phyloP scores from a whole-genome alignment of 1,140 invertebrate species.

The Apis dorsata region DNA sequence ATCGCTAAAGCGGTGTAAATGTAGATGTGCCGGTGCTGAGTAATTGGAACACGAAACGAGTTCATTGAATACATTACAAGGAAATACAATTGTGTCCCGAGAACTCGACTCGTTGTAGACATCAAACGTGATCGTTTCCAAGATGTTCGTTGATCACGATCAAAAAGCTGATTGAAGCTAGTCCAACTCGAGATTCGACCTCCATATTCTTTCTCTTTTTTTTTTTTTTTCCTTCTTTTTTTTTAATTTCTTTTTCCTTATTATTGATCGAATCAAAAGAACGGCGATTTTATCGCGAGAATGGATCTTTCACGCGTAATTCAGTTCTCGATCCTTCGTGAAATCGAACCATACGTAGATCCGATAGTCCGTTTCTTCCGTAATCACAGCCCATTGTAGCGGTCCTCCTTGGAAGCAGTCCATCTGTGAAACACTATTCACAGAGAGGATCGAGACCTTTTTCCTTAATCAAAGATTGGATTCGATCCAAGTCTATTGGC shows the following conservation, averaged over 20 bases:
- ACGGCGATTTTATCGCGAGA: background rate
- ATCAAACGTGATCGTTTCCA: background rate
- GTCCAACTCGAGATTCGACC: background rate
- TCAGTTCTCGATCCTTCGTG: background rate
- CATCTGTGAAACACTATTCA: slow-evolving; percentile 28
- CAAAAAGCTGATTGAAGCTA: background rate
- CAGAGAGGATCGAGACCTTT: slow-evolving; percentile 19
- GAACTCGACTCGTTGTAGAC: background rate
- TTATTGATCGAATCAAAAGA: background rate
- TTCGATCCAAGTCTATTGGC: slow-evolving; percentile 29
- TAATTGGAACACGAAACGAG: slow-evolving; percentile 26
- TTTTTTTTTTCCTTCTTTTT: background rate
- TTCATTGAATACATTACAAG: slow-evolving; percentile 13
- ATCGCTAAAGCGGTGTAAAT: background rate
- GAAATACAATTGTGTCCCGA: background rate
- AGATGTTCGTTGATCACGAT: slow-evolving; percentile 1
- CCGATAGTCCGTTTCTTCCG: background rate
- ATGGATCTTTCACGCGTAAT: background rate
- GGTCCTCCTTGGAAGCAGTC: slow-evolving; percentile 25
- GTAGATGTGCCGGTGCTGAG: background rate
- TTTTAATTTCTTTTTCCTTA: background rate
- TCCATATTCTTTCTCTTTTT: no score
- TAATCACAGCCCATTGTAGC: slow-evolving; percentile 41
- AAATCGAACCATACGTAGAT: background rate
- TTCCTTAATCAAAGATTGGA: slow-evolving; percentile 42